Evolutionary conservation across 1,140 invertebrate species (phyloP).

Genomic region (Polypedilum vanderplanki): DNA sequence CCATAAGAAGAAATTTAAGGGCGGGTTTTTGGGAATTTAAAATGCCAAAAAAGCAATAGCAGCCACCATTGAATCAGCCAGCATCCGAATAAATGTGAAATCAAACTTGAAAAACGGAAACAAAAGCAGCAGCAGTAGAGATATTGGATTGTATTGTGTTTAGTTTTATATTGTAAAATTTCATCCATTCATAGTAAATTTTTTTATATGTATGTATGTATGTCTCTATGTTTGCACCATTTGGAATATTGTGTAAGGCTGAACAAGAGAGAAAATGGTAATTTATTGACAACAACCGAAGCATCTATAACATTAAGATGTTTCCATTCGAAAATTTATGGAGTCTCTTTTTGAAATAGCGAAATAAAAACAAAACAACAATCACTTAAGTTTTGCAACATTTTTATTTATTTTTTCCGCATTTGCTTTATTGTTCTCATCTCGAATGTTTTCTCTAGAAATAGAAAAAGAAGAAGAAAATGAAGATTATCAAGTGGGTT

Average conservation of each 20-base stretch:
- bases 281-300: neutral
- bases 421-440: slow-evolving; percentile 16
- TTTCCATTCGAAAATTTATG: slow-evolving; percentile 24
- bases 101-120: slow-evolving; percentile 14
- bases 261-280: neutral
- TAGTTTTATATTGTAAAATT: slow-evolving; percentile 11
- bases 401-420: slow-evolving; percentile 16
- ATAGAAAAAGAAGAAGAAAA: too few relatives aligned
- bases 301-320: slow-evolving; percentile 18
- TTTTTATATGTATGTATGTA: neutral
- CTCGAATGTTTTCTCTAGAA: neutral
- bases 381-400: slow-evolving; percentile 2
- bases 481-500: too few relatives aligned
- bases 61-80: too few relatives aligned
- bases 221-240: neutral
- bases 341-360: slow-evolving; percentile 12
- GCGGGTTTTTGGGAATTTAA: too few relatives aligned
- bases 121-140: slow-evolving; percentile 10
- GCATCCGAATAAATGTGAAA: neutral
- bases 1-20: too few relatives aligned
- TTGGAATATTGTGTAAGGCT: too few relatives aligned
- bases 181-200: neutral
- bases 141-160: neutral
- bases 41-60: too few relatives aligned
- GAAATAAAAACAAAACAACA: slow-evolving; percentile 24